Base-by-base conservation (phyloP, 2,888 invertebrate genomes). In the Metallyticus violacea region DNA sequence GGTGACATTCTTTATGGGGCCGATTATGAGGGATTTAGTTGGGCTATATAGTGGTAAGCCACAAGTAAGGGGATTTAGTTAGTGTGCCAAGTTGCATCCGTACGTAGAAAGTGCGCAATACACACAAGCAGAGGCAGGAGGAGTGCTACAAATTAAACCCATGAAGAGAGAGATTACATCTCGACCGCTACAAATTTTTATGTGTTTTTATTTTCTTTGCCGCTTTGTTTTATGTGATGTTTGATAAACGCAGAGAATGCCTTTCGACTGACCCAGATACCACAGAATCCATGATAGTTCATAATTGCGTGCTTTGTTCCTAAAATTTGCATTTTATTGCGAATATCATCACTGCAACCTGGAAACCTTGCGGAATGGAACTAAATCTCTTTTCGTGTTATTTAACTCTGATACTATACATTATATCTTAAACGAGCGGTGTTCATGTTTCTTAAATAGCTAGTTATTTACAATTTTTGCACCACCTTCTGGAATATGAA, bases 1-100 rank as follows among this genome's bases (percentile, higher is more conserved):
- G 30, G 83, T 83, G 76, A 77, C 83, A 83, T 83, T 77, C 83
- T 83, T 83, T 83, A 83, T 83, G 29, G 83, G 77, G 7, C 28
- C 83, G 83, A 83, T 83, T 77, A 83, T 83, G 77, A 26, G 77
- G 83, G 77, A 77, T 77, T 83, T 27, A 82, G 25, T 9, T n/a
- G n/a, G 40, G 40, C 40, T 81, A 26, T 25, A 30, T 81, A 81
- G 15, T 77, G 77, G 9, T 83, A 28, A 77, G 40, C 83, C 83
- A 29, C 77, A 77, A 9, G 77, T 76, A 77, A 83, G 77, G n/a
- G 76, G 40, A 62, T 62, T 62, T 62, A 62, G 40, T 22, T 1
- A 62, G 40, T 62, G 40, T 62, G 40, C 40, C 40, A 62, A 62
- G 1, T 62, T 62, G 40, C 40, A 62, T 22, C 40, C 40, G 40